Conservation (phyloP, 2,797 vertebrate genomes). For the Ctenopoma kingsleyae region DNA sequence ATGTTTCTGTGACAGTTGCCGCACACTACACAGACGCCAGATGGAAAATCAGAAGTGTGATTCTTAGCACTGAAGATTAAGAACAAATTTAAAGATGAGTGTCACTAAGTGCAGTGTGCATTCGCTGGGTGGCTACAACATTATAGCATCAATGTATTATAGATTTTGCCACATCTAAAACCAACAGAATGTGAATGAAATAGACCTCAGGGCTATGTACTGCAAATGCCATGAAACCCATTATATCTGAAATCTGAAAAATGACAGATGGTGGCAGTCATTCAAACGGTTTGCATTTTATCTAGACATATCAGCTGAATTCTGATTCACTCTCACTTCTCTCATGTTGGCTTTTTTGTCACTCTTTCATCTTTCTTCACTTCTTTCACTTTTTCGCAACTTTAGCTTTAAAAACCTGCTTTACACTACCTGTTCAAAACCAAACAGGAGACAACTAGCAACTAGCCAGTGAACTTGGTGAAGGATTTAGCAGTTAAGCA, state of each 20-base stretch:
- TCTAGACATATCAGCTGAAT: no score
- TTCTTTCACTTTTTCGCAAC: no score
- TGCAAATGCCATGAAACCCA: constrained; percentile 11
- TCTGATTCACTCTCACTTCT: no score
- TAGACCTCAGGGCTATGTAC: not conserved
- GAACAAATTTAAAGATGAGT: constrained; percentile 29
- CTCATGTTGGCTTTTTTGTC: no score
- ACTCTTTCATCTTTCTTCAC: no score
- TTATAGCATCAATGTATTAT: constrained; percentile 17
- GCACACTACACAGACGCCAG: constrained; percentile 32
- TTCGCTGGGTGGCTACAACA: not conserved
- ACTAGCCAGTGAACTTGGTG: not conserved
- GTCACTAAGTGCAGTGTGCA: constrained; percentile 17
- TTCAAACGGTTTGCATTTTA: no score
- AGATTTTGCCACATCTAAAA: not conserved
- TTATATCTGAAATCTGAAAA: constrained; percentile 2
- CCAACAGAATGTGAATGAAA: not conserved
- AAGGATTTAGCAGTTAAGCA: not conserved
- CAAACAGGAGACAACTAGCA: no score
- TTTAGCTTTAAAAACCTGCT: no score
- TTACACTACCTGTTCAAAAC: no score
- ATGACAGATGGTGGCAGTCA: no score
- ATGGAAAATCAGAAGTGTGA: constrained; percentile 45
- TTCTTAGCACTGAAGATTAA: constrained; percentile 46
- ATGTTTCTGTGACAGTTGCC: constrained; percentile 58